Percentiles rank a stretch among this genome's conserved stretches.
phyloP scores from a whole-genome alignment of 2,888 invertebrate species.

The Oscheius sp. region DNA sequence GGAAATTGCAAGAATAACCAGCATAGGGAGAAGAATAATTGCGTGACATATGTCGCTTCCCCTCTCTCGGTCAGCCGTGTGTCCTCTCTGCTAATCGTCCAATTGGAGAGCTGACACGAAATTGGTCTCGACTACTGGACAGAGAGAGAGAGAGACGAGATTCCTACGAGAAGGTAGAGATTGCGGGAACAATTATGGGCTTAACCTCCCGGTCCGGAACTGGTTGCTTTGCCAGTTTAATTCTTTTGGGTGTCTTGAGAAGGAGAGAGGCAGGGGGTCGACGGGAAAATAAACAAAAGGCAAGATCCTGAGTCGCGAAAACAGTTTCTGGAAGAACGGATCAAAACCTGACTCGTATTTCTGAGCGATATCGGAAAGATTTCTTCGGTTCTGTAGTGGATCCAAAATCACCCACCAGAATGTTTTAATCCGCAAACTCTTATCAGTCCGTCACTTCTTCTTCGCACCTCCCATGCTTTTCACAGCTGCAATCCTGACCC shows the following conservation, averaged over 20 bases:
- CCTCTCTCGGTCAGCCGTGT: neutral
- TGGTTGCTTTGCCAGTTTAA: slow-evolving; percentile 12
- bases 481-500: too few relatives aligned
- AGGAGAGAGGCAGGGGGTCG: neutral
- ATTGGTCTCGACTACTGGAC: slow-evolving; percentile 17
- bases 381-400: too few relatives aligned
- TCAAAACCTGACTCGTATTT: too few relatives aligned
- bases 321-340: neutral
- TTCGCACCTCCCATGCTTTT: too few relatives aligned
- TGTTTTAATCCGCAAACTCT: too few relatives aligned
- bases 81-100: neutral
- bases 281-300: slow-evolving; percentile 12
- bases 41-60: slow-evolving; percentile 4
- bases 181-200: slow-evolving; percentile 8
- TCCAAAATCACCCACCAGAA: too few relatives aligned
- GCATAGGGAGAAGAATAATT: neutral
- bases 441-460: too few relatives aligned
- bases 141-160: neutral
- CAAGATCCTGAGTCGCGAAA: neutral
- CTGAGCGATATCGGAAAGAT: too few relatives aligned
- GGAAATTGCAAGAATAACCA: slow-evolving; percentile 10
- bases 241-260: neutral
- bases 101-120: slow-evolving; percentile 7
- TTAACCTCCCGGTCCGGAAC: slow-evolving; percentile 6
- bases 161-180: neutral